These are phyloP conservation scores for Argynnis bischoffii DNA, from an alignment of 2,888 invertebrate species.

Conservation along the genomic window DNA sequence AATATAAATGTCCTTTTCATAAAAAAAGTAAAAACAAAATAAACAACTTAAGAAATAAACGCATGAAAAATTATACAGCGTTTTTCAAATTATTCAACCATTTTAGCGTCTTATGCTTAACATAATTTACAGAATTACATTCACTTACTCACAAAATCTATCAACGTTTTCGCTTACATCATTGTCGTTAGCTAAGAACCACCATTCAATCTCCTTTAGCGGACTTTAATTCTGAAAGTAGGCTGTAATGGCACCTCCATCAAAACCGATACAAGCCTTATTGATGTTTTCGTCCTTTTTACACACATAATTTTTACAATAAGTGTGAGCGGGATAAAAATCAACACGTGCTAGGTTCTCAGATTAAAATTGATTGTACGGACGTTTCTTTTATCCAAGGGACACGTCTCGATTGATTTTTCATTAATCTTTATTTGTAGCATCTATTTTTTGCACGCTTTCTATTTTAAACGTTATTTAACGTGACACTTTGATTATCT, in stretches of 20 bases:
- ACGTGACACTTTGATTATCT: neutral
- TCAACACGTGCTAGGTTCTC: constrained; percentile 61
- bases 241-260: constrained; percentile 67
- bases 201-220: constrained; percentile 77
- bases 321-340: constrained; percentile 48
- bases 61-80: too few relatives aligned
- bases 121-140: neutral
- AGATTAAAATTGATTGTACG: constrained; percentile 81
- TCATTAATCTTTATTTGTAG: constrained; percentile 80
- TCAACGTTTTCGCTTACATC: constrained; percentile 75
- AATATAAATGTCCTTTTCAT: too few relatives aligned
- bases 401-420: constrained; percentile 77
- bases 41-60: neutral
- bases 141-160: constrained; percentile 53
- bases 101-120: neutral
- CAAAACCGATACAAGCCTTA: constrained; percentile 62
- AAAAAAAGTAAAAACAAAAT: too few relatives aligned
- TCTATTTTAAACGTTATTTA: constrained; percentile 13
- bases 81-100: neutral
- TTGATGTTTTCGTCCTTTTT: constrained; percentile 53
- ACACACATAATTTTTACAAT: constrained; percentile 14
- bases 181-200: constrained; percentile 76
- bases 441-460: constrained; percentile 54
- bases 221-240: constrained; percentile 78
- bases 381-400: constrained; percentile 72